A percentile compares a stretch with the other conserved stretches of the same genome.
phyloP scores from a whole-genome alignment of 2,797 vertebrate species.

The Macropus fuliginosus region DNA sequence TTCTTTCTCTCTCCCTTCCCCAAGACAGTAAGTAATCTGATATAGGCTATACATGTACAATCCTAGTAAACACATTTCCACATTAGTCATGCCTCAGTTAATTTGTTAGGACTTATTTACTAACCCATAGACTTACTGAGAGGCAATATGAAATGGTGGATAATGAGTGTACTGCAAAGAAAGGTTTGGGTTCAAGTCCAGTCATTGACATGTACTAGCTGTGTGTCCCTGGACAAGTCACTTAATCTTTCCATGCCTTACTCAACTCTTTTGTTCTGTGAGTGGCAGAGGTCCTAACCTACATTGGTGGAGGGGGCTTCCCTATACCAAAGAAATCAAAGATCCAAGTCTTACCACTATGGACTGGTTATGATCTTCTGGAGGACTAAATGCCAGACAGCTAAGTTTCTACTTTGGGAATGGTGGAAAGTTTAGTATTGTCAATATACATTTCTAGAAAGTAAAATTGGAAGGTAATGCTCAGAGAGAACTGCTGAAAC shows the following conservation, averaged over 20 bases:
- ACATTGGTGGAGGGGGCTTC: not conserved
- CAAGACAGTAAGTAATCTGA: too few relatives aligned
- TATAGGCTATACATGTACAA: too few relatives aligned
- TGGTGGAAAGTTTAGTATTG: not conserved
- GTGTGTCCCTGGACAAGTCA: not conserved
- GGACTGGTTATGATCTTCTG: not conserved
- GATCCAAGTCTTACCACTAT: not conserved
- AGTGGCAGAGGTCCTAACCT: not conserved
- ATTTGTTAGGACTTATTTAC: not conserved
- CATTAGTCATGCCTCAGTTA: not conserved
- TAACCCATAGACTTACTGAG: not conserved
- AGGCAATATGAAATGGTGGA: not conserved
- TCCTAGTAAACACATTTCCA: too few relatives aligned
- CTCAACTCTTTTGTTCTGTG: not conserved
- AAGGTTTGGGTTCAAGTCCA: not conserved
- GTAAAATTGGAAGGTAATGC: not conserved
- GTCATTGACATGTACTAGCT: not conserved
- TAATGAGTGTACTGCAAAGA: not conserved
- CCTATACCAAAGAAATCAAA: not conserved
- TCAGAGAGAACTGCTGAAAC: not conserved
- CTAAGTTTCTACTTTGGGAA: not conserved
- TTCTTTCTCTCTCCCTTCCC: too few relatives aligned
- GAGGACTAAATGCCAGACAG: not conserved
- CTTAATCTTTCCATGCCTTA: not conserved
- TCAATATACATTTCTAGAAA: not conserved